phyloP scores from a whole-genome alignment of 1,140 invertebrate genomes.

The Aphelenchoides fujianensis region DNA sequence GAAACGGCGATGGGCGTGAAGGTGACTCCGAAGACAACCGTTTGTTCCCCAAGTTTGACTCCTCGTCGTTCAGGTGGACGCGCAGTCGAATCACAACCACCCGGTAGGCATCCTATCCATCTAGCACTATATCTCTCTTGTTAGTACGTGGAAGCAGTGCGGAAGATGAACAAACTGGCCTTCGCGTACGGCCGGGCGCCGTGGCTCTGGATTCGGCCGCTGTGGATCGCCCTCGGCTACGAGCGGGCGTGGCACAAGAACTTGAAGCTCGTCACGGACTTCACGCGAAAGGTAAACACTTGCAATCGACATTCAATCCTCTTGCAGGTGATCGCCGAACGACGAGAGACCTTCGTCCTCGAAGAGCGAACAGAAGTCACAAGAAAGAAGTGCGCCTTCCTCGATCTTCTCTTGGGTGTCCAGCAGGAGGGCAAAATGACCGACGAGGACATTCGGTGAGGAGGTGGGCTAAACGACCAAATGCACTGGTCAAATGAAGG shows the following conservation, averaged over 20 bases:
- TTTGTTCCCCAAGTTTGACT: constrained; percentile 65
- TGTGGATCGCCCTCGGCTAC: constrained; percentile 36
- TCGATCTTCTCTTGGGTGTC: constrained; percentile 83
- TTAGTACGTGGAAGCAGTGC: constrained; percentile 74
- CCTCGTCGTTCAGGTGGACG: constrained; percentile 70
- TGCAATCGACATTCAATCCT: constrained; percentile 10
- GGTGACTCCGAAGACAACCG: constrained; percentile 71
- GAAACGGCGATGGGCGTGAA: constrained; percentile 80
- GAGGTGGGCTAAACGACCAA: too few relatives aligned
- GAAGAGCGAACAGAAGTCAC: constrained; percentile 17
- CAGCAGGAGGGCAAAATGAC: constrained; percentile 71
- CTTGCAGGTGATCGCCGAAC: constrained; percentile 42
- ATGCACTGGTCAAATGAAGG: too few relatives aligned
- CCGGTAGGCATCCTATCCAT: constrained; percentile 64
- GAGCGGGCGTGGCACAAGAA: constrained; percentile 34
- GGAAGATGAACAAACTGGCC: constrained; percentile 64
- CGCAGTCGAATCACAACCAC: constrained; percentile 70
- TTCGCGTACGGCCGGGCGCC: constrained; percentile 53
- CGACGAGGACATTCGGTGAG: constrained; percentile 66
- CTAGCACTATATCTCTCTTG: neutral
- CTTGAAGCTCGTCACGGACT: constrained; percentile 42
- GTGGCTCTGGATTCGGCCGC: constrained; percentile 48
- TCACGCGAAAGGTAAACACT: constrained; percentile 24
- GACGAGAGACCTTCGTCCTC: constrained; percentile 24
- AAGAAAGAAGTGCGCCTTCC: constrained; percentile 73